Evolutionary conservation across 2,888 invertebrate species (phyloP), one percentile per base, ranked within the genome.

Genomic region (Ichneumoninae sp.): DNA sequence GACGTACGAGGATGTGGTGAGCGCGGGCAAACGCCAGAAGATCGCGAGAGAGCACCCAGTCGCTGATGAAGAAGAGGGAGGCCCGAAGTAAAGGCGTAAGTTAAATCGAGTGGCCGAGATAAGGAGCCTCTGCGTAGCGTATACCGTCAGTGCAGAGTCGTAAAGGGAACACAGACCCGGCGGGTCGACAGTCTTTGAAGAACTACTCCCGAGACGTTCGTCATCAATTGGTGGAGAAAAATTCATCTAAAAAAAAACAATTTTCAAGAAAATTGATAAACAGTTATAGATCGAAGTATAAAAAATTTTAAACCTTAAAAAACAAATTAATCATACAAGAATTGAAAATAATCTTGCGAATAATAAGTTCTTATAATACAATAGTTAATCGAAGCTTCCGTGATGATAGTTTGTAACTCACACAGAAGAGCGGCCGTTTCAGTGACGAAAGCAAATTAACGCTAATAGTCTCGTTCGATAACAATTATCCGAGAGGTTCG

Each of bases 31-130:
- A 52, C 44, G 57, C 78, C 75, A 85, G 71, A 81, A 75, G 78
- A 81, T 80, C 68, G 75, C 60, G 86, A 72, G 75, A 62, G 62
- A 62, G 62, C 62, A 62, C 16, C 30, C 88, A 86, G 86, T 87
- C 79, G 85, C 86, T 86, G 86, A 83, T 77, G 77, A 77, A 81
- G 82, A 68, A 77, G 72, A 33, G 65, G 44, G 68, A 65, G 76
- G 33, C 44, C 52, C 81, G 83, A 83, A 88, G 85, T 87, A 86
- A 87, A 87, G 88, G 84, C 90, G 83, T 85, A 88, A 86, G 87
- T 80, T 86, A 86, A 86, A 82, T 87, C 86, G 87, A 87, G 87
- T 85, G 86, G 68, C 82, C 70, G 75, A 85, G 87, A 88, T 88
- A 88, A 88, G 87, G 62, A 86, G 62, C 16, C 76, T 62, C 76